Conservation (phyloP, 2,888 invertebrate genomes). For the Bedellia somnulentella region DNA sequence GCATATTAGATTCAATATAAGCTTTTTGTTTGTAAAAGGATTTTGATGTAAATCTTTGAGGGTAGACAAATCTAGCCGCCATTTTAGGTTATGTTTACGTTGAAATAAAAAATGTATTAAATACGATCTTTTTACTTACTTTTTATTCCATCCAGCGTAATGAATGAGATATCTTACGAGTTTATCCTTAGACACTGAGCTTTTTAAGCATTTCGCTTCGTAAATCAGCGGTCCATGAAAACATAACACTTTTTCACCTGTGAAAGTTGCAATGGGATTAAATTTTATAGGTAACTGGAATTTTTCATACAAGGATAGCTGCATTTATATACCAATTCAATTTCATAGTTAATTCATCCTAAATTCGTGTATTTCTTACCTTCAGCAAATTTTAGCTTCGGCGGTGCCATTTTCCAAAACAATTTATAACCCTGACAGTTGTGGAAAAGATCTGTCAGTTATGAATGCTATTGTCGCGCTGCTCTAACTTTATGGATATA, state of each 20-base stretch:
- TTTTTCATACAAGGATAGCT: background rate
- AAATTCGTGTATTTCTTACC: conserved; percentile 36
- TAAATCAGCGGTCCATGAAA: conserved; percentile 96
- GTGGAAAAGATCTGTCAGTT: too few relatives aligned
- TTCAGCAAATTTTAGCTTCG: conserved; percentile 74
- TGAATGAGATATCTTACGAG: conserved; percentile 90
- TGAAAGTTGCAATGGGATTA: conserved; percentile 22
- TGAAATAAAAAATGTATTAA: too few relatives aligned
- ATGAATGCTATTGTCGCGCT: too few relatives aligned
- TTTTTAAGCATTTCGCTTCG: conserved; percentile 93
- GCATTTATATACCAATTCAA: too few relatives aligned
- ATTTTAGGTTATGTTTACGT: too few relatives aligned
- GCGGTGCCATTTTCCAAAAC: conserved; percentile 58
- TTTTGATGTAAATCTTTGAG: too few relatives aligned
- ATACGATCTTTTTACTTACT: too few relatives aligned
- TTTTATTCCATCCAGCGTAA: conserved; percentile 98
- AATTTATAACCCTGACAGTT: too few relatives aligned
- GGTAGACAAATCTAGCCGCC: too few relatives aligned
- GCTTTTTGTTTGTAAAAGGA: too few relatives aligned
- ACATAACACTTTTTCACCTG: conserved; percentile 89
- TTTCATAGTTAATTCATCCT: background rate
- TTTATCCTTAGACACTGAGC: conserved; percentile 80
- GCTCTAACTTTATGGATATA: too few relatives aligned
- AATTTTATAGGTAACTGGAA: background rate
- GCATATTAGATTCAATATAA: too few relatives aligned